phyloP scores from a whole-genome alignment of 1,140 invertebrate species.

The Bombus difficillimus region DNA sequence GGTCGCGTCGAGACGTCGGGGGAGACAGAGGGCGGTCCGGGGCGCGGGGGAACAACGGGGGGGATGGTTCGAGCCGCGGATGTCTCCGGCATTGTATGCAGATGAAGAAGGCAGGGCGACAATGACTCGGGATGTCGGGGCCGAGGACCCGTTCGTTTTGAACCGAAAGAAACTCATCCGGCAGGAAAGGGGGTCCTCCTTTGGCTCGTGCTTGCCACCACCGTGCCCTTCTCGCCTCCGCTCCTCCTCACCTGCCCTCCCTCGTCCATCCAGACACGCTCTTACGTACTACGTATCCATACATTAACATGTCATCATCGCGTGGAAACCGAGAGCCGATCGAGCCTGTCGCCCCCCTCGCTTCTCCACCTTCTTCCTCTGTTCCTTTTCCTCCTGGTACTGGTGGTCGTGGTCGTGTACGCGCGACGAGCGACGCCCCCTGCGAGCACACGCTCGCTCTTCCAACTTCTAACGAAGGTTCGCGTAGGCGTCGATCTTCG shows the following conservation, averaged over 20 bases:
- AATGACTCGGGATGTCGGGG: constrained; percentile 76
- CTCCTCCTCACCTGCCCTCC: not conserved
- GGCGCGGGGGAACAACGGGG: not conserved
- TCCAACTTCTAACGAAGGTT: not conserved
- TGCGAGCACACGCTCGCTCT: not conserved
- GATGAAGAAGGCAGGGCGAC: constrained; percentile 82
- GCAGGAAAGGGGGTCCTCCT: constrained; percentile 58
- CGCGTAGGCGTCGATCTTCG: not conserved
- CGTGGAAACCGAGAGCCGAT: constrained; percentile 64
- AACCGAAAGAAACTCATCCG: constrained; percentile 59
- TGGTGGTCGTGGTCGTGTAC: not conserved
- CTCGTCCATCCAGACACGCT: constrained; percentile 67
- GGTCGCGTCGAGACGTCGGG: constrained; percentile 6
- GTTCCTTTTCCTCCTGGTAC: no score
- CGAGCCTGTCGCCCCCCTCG: constrained; percentile 10
- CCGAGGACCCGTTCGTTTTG: constrained; percentile 68
- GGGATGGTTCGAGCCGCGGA: constrained; percentile 62
- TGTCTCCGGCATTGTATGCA: constrained; percentile 82
- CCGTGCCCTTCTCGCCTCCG: constrained; percentile 36
- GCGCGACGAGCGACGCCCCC: constrained; percentile 2
- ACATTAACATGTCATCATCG: constrained; percentile 80
- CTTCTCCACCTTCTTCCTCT: no score
- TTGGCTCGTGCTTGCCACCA: constrained; percentile 73
- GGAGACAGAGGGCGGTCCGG: not conserved
- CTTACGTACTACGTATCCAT: constrained; percentile 76